Evolutionary conservation across 2,113 vertebrate species (phyloP).

Genomic region (Varanus komodoensis): DNA sequence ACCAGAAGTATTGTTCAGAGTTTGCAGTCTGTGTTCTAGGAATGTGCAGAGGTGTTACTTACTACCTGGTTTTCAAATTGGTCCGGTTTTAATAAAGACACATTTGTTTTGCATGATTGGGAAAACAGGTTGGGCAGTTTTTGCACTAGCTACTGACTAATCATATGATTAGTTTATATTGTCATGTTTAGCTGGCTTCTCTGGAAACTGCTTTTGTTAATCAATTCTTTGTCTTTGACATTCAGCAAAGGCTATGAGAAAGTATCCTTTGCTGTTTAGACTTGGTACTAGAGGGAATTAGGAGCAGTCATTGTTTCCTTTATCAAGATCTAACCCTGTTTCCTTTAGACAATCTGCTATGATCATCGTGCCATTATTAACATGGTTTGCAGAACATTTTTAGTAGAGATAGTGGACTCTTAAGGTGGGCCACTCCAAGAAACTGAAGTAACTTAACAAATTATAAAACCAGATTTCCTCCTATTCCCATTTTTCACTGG

Average conservation of each 20-base stretch:
- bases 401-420: slow-evolving; percentile 63
- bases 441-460: slow-evolving; percentile 64
- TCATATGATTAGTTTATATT: slow-evolving; percentile 79
- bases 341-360: slow-evolving; percentile 73
- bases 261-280: slow-evolving; percentile 75
- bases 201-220: slow-evolving; percentile 79
- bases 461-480: slow-evolving; percentile 61
- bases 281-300: slow-evolving; percentile 73
- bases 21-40: slow-evolving; percentile 89
- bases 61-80: slow-evolving; percentile 95
- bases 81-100: slow-evolving; percentile 93
- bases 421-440: slow-evolving; percentile 59
- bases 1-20: slow-evolving; percentile 90
- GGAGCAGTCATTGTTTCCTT: slow-evolving; percentile 78
- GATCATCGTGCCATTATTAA: slow-evolving; percentile 81
- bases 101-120: slow-evolving; percentile 95
- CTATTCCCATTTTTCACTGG: slow-evolving; percentile 25
- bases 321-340: slow-evolving; percentile 74
- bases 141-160: slow-evolving; percentile 84
- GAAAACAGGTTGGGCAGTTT: slow-evolving; percentile 87
- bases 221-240: slow-evolving; percentile 81
- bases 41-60: slow-evolving; percentile 93
- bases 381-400: slow-evolving; percentile 70
- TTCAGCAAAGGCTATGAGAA: slow-evolving; percentile 80
- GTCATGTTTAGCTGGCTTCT: slow-evolving; percentile 79